Base-by-base conservation (phyloP, 2,797 vertebrate species). In the Harpagifer antarcticus region DNA sequence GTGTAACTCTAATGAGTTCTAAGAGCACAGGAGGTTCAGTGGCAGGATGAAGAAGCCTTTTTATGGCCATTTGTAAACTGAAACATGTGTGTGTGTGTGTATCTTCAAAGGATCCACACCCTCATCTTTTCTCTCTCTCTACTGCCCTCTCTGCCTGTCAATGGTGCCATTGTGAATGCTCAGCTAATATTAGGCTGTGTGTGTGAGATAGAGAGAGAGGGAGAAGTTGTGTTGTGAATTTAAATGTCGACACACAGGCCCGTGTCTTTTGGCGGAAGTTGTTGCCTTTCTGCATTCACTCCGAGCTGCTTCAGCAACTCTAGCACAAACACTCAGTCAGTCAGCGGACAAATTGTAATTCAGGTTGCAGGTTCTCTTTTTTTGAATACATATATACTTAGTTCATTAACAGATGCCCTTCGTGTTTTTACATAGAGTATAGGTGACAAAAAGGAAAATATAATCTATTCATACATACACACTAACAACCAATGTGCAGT, bases 51-150 rank as follows among this genome's bases (percentile, higher is more conserved):
- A 88, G 71, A 85, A 74, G 40, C 16, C 64, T 83, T 88, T 91
- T 91, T 83, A 91, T 72, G 74, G 72, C 73, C 68, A 5, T 79
- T 80, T 89, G 65, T 90, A 91, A 91, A 84, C 89, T 77, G 66
- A 91, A 93, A 86, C 90, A 88, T 71, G 68, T 76, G 76, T 69
- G 20, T 60, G 72, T 73, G 45, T 65, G 76, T 64, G 67, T 68
- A 14, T 74, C 76, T 84, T 89, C 76, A 88, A 89, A 87, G 67
- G 60, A 59, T 78, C 48, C 74, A 65, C 76, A 56, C 65, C 52
- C 74, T 77, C 40, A 56, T 59, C 58, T 59, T 33, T 59, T 50
- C 3, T 53, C 23, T 4, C 48, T 17, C 33, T 71, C 42, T 43
- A 1, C 31, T 45, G 5, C 48, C 42, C 49, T 58, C 27, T 77